phyloP scores from a whole-genome alignment of 2,113 vertebrate genomes.

The Grammomys surdaster region DNA sequence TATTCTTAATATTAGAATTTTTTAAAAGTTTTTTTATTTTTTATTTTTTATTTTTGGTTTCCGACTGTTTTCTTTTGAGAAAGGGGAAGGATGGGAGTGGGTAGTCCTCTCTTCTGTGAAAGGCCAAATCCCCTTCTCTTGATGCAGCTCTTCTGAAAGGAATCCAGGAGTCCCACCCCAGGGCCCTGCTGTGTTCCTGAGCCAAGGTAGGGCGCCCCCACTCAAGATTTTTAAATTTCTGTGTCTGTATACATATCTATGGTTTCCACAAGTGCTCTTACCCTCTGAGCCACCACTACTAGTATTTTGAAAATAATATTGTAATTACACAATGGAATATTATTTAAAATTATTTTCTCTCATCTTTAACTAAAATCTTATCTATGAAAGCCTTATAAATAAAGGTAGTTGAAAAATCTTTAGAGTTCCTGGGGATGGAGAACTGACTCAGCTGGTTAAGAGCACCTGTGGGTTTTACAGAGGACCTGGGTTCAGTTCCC shows the following conservation, averaged over 20 bases:
- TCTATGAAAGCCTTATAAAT: constrained; percentile 16
- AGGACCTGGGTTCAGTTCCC: not conserved
- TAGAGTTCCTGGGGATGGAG: not conserved
- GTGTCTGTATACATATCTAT: too few relatives aligned
- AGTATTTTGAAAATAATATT: not conserved
- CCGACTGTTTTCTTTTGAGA: too few relatives aligned
- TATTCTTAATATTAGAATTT: constrained; percentile 12
- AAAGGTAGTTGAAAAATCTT: not conserved
- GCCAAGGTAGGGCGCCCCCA: too few relatives aligned
- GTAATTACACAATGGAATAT: not conserved
- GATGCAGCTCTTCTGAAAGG: too few relatives aligned
- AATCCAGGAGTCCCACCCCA: too few relatives aligned
- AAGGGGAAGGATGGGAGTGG: too few relatives aligned
- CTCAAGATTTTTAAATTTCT: too few relatives aligned
- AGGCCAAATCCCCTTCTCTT: too few relatives aligned
- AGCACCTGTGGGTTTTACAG: not conserved
- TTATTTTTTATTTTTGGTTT: too few relatives aligned
- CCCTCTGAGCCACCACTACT: not conserved
- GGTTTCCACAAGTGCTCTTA: not conserved
- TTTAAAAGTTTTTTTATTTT: not conserved
- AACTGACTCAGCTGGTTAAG: not conserved
- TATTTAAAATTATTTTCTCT: not conserved
- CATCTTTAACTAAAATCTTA: constrained; percentile 1
- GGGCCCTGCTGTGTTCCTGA: too few relatives aligned
- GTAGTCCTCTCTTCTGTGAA: too few relatives aligned